Evolutionary conservation across 2,113 vertebrate genomes (phyloP).

Genomic region (Gobius niger): DNA sequence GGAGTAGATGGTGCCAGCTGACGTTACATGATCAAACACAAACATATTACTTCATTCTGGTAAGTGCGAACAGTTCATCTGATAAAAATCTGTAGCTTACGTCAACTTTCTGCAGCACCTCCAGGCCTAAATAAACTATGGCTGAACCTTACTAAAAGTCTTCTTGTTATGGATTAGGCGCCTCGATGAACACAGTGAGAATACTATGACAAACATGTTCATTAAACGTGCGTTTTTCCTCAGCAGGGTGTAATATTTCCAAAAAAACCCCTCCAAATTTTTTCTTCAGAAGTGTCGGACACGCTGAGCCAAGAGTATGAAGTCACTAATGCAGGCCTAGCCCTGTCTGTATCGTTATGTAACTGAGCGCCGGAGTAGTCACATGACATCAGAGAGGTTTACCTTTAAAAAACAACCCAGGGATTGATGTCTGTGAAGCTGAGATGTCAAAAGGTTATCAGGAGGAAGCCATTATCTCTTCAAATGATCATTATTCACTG

Average conservation of each 20-base stretch:
- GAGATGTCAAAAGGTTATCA: conserved; percentile 33
- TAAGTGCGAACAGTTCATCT: background rate
- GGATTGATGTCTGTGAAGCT: conserved; percentile 16
- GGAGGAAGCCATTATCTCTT: conserved; percentile 11
- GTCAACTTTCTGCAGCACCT: conserved; percentile 9
- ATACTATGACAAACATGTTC: conserved; percentile 41
- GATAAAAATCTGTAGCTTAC: conserved; percentile 5
- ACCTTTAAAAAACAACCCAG: conserved; percentile 8
- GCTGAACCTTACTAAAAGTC: background rate
- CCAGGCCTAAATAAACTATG: conserved; percentile 12
- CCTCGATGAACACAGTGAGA: conserved; percentile 19
- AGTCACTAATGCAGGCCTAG: conserved; percentile 35
- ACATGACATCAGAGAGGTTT: conserved; percentile 43
- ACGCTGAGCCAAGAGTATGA: conserved; percentile 37
- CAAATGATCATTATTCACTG: conserved; percentile 10
- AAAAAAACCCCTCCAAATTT: conserved; percentile 37
- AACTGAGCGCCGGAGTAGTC: conserved; percentile 33
- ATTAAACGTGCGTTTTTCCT: conserved; percentile 28
- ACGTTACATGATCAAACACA: background rate
- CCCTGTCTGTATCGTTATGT: conserved; percentile 47
- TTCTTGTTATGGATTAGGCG: conserved; percentile 24
- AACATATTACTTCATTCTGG: background rate
- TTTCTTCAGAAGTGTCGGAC: conserved; percentile 20
- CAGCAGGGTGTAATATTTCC: conserved; percentile 36
- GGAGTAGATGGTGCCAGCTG: no score